These are phyloP conservation scores for Halcyon badia DNA, from an alignment of 2,797 vertebrate species.

Conservation along the genomic window DNA sequence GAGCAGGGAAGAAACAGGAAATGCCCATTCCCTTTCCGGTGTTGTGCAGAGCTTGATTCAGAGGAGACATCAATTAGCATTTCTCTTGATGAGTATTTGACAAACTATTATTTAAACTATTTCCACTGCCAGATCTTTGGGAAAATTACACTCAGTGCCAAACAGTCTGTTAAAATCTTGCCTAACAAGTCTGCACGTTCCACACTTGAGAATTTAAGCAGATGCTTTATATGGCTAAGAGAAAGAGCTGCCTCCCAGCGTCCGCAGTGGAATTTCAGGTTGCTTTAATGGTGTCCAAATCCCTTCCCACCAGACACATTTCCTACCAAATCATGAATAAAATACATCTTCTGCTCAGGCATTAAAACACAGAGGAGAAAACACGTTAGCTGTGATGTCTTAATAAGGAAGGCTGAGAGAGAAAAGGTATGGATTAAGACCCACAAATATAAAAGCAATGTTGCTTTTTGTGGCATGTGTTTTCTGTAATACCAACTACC, in stretches of 20 bases:
- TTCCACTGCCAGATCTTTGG: conserved; percentile 75
- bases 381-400: conserved; percentile 53
- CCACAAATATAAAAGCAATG: neutral
- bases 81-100: conserved; percentile 74
- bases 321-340: conserved; percentile 54
- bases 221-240: conserved; percentile 57
- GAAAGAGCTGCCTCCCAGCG: conserved; percentile 22
- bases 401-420: conserved; percentile 47
- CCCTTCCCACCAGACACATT: conserved; percentile 15
- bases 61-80: conserved; percentile 68
- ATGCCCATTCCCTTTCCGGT: conserved; percentile 13
- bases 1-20: conserved; percentile 20
- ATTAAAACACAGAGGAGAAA: conserved; percentile 40
- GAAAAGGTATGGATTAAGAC: neutral
- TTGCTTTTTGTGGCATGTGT: neutral
- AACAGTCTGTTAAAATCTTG: conserved; percentile 78
- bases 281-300: conserved; percentile 8
- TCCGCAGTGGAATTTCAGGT: conserved; percentile 32
- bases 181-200: conserved; percentile 62
- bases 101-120: conserved; percentile 78
- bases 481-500: neutral
- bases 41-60: neutral
- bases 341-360: conserved; percentile 42
- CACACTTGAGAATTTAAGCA: conserved; percentile 70
- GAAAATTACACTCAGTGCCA: conserved; percentile 74